Percentiles rank a stretch among this genome's conserved stretches.
Conservation (phyloP, 2,888 invertebrate species). For the Lithophane leautieri region DNA sequence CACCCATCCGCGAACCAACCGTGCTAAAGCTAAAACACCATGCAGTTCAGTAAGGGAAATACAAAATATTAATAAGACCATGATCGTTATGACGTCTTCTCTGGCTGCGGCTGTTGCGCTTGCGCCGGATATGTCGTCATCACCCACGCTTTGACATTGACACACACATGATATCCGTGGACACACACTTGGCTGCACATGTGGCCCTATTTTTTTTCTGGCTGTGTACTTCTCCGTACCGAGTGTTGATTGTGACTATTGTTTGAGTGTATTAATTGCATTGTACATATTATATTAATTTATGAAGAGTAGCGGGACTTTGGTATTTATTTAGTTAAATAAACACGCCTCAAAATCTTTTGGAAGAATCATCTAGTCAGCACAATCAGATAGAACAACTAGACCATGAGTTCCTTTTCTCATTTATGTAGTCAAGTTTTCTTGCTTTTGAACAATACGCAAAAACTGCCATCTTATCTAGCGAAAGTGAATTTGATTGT, state of each 20-base stretch:
- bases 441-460: background rate
- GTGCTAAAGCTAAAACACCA: background rate
- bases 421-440: background rate
- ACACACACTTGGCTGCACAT: conserved; percentile 62
- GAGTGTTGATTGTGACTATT: conserved; percentile 19
- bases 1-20: no score
- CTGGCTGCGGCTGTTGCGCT: conserved; percentile 38
- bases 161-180: no score
- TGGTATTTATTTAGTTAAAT: background rate
- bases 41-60: background rate
- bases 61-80: background rate
- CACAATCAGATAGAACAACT: background rate
- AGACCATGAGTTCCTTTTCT: background rate
- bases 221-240: conserved; percentile 32
- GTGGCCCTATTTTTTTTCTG: conserved; percentile 56
- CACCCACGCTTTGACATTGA: conserved; percentile 66
- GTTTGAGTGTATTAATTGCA: conserved; percentile 20
- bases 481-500: no score
- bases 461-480: no score
- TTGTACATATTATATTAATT: conserved; percentile 37
- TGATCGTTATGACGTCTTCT: conserved; percentile 47
- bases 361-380: background rate
- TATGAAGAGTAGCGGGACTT: conserved; percentile 6
- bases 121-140: conserved; percentile 61
- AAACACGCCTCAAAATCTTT: background rate